Percentiles rank a stretch among this genome's conserved stretches.
These are phyloP conservation scores for Notolepis coatsorum DNA, from an alignment of 2,797 vertebrate genomes.

Conservation along the genomic window DNA sequence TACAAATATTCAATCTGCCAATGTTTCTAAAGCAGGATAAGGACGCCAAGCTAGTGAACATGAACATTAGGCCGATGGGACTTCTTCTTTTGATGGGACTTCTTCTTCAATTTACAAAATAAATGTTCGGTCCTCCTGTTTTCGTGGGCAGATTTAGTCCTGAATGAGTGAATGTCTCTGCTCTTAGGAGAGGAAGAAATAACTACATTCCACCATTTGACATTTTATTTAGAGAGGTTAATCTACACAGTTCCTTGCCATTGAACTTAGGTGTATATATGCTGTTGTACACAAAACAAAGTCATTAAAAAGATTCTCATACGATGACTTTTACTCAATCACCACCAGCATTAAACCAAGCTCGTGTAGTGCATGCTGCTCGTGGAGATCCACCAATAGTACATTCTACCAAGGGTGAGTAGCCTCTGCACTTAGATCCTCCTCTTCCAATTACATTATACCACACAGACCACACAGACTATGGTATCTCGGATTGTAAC, in stretches of 20 bases:
- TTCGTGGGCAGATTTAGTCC: slow-evolving; percentile 8
- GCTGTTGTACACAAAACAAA: slow-evolving; percentile 32
- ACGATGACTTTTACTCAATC: slow-evolving; percentile 44
- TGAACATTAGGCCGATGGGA: too few relatives aligned
- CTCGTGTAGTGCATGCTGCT: slow-evolving; percentile 30
- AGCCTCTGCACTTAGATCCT: slow-evolving; percentile 52
- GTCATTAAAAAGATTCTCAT: slow-evolving; percentile 52
- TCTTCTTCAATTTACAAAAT: too few relatives aligned
- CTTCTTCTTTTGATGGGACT: too few relatives aligned
- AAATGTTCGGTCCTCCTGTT: background rate
- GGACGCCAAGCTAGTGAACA: too few relatives aligned
- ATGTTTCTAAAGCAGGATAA: too few relatives aligned
- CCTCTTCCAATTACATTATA: slow-evolving; percentile 56
- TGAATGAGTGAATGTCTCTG: slow-evolving; percentile 5
- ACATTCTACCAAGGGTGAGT: slow-evolving; percentile 33
- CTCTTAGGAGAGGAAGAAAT: background rate
- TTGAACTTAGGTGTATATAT: slow-evolving; percentile 34
- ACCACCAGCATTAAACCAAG: slow-evolving; percentile 60
- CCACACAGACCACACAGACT: slow-evolving; percentile 31
- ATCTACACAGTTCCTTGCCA: slow-evolving; percentile 42
- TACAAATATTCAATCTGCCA: too few relatives aligned
- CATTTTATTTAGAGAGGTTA: slow-evolving; percentile 58
- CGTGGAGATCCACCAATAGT: slow-evolving; percentile 34
- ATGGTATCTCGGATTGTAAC: slow-evolving; percentile 44
- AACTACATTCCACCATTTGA: slow-evolving; percentile 3